Percentiles rank a stretch among this genome's conserved stretches.
Conservation (phyloP, 2,888 invertebrate species). For the Cataglyphis cursor region DNA sequence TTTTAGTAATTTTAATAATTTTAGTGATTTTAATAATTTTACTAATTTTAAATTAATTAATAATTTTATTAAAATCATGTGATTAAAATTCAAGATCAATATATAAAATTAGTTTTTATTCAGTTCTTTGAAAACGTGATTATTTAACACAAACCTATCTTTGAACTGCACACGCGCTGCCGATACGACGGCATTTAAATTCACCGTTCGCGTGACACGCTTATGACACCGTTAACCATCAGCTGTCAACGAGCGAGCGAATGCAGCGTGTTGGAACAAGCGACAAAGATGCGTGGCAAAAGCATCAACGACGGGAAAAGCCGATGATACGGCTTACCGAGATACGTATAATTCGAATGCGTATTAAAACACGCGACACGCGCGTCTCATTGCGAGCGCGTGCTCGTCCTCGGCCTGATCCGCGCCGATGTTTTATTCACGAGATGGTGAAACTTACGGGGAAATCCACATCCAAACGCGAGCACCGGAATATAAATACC, state of each 20-base stretch:
- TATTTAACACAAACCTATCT: neutral
- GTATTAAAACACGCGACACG: constrained; percentile 50
- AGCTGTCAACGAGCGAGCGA: constrained; percentile 28
- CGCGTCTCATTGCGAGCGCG: constrained; percentile 56
- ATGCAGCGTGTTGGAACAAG: constrained; percentile 7
- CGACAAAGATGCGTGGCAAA: constrained; percentile 14
- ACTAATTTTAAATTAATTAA: no score
- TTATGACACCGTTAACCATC: constrained; percentile 47
- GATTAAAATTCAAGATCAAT: neutral
- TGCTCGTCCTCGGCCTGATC: constrained; percentile 61
- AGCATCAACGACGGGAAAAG: neutral
- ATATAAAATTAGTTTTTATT: neutral
- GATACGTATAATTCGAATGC: neutral
- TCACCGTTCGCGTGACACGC: constrained; percentile 51
- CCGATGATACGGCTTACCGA: neutral
- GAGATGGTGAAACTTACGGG: constrained; percentile 50
- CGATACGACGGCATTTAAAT: constrained; percentile 40
- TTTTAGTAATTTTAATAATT: no score
- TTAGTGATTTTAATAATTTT: no score
- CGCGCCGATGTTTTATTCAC: constrained; percentile 73
- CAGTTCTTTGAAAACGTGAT: neutral
- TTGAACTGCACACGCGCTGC: neutral
- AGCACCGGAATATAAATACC: constrained; percentile 22
- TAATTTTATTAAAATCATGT: neutral
- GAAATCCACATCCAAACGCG: neutral